A percentile compares a stretch with the other conserved stretches of the same genome.
phyloP scores from a whole-genome alignment of 2,113 vertebrate genomes.

The Mobula hypostoma region DNA sequence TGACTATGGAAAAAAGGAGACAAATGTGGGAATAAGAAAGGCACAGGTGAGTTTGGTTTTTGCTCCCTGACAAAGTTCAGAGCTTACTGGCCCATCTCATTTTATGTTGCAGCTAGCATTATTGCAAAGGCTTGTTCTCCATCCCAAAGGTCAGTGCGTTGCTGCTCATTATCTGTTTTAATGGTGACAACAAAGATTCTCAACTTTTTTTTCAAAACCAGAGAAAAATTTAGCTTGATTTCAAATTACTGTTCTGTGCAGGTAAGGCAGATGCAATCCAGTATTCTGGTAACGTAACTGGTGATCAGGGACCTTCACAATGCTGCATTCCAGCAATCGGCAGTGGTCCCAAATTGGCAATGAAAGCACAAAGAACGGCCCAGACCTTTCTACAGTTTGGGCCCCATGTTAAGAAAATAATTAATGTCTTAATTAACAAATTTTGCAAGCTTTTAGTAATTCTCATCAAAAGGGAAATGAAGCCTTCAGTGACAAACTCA shows the following conservation, averaged over 20 bases:
- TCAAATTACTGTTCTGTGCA: background rate
- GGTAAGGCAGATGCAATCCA: background rate
- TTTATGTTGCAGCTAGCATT: background rate
- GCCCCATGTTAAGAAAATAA: background rate
- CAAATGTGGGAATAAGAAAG: background rate
- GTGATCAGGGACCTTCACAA: background rate
- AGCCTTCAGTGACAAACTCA: background rate
- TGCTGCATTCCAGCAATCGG: background rate
- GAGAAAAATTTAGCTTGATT: background rate
- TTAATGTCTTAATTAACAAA: background rate
- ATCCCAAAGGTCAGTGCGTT: background rate
- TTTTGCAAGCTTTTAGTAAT: background rate
- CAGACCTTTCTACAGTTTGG: background rate
- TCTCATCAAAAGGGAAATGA: background rate
- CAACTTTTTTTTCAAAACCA: background rate
- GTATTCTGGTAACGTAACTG: background rate
- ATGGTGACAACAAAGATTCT: background rate
- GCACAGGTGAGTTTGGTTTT: background rate
- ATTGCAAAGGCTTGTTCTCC: background rate
- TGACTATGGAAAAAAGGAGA: background rate
- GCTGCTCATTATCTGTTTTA: background rate
- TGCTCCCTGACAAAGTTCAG: background rate
- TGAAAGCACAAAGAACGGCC: background rate
- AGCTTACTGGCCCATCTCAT: no score
- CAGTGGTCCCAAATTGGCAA: background rate